phyloP scores from a whole-genome alignment of 2,888 invertebrate species.

The Adelognathus sp. region DNA sequence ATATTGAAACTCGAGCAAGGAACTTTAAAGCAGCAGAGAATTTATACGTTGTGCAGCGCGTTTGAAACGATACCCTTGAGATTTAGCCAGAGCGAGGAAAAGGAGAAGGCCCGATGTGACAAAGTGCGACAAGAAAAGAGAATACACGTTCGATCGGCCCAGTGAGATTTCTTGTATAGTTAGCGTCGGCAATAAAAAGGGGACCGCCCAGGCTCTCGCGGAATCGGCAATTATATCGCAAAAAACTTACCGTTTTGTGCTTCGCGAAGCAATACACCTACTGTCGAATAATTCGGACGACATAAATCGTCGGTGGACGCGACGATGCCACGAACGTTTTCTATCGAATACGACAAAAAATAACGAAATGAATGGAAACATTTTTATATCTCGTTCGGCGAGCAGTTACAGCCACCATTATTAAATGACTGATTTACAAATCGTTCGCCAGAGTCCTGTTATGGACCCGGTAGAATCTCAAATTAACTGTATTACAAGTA shows the following conservation, averaged over 20 bases:
- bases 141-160: conserved; percentile 37
- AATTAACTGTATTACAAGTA: conserved; percentile 10
- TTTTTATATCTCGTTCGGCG: conserved; percentile 1
- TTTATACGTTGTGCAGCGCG: conserved; percentile 6
- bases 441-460: conserved; percentile 21
- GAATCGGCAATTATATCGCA: conserved; percentile 75
- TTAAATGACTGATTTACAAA: conserved; percentile 35
- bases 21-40: neutral
- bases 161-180: conserved; percentile 65
- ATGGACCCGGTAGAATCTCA: conserved; percentile 7
- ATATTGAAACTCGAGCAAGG: neutral
- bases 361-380: too few species aligned
- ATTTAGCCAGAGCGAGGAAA: conserved; percentile 36
- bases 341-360: conserved; percentile 31
- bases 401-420: conserved; percentile 11
- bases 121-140: conserved; percentile 54
- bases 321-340: neutral
- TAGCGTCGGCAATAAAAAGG: conserved; percentile 67
- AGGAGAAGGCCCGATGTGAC: conserved; percentile 60
- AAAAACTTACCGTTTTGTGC: conserved; percentile 73
- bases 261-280: conserved; percentile 67
- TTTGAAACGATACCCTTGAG: conserved; percentile 43
- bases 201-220: conserved; percentile 69
- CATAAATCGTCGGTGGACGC: conserved; percentile 67
- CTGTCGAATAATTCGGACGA: conserved; percentile 68